Percentiles rank a stretch among this genome's conserved stretches.
phyloP scores from a whole-genome alignment of 1,140 invertebrate species.

The Drosophila paulistorum region DNA sequence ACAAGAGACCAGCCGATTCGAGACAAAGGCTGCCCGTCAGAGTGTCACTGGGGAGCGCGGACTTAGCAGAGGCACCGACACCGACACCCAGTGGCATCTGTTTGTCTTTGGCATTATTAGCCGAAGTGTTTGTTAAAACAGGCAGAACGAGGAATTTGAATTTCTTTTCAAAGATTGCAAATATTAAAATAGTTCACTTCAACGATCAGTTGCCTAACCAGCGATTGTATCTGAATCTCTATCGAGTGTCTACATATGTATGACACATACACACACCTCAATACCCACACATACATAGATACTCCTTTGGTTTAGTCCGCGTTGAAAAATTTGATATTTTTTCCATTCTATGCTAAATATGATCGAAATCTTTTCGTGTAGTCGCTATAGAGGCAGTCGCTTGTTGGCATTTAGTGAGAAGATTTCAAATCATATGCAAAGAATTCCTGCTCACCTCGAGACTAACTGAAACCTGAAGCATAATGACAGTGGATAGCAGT shows the following conservation, averaged over 20 bases:
- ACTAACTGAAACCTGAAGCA: too few species aligned
- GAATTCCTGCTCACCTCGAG: constrained; percentile 20
- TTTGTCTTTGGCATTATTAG: constrained; percentile 73
- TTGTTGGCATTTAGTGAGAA: constrained; percentile 64
- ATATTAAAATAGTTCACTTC: constrained; percentile 73
- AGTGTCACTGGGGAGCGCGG: constrained; percentile 41
- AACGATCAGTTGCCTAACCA: constrained; percentile 15
- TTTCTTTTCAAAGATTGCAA: constrained; percentile 45
- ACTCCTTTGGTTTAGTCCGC: not conserved
- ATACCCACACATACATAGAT: constrained; percentile 1
- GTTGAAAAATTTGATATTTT: constrained; percentile 35
- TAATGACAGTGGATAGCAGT: constrained; percentile 22
- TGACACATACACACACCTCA: constrained; percentile 27
- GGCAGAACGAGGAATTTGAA: constrained; percentile 58
- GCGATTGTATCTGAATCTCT: constrained; percentile 24
- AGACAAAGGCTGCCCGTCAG: constrained; percentile 43
- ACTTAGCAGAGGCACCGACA: too few species aligned
- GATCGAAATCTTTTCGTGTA: constrained; percentile 64
- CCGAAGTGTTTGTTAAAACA: constrained; percentile 71
- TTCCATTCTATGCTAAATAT: constrained; percentile 78
- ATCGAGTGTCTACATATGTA: constrained; percentile 50
- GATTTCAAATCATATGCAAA: constrained; percentile 69
- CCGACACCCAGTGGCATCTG: constrained; percentile 38
- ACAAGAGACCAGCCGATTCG: constrained; percentile 12
- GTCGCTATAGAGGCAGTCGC: constrained; percentile 10